Evolutionary conservation across 37 sponge, comb jelly and placozoan genomes (phyloP), one percentile per base, ranked within the genome.

Genomic region (Cladorhizidae sp.): DNA sequence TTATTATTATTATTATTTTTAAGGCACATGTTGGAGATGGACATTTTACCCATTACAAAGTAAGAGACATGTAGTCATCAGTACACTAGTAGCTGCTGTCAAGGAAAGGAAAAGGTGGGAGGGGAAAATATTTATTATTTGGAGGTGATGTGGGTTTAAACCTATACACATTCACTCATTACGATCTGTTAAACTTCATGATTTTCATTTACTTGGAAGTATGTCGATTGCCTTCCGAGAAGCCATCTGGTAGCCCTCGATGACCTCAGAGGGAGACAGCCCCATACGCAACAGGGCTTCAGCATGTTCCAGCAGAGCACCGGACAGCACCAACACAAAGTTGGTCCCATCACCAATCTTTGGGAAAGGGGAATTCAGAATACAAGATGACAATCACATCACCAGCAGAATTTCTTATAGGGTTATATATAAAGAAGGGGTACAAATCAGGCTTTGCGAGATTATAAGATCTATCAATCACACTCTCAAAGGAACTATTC

Each of bases 271-370:
- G 1, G 95, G 89, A 25, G 99, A 98, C n/a, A 98, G 85, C 0
- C 99, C 99, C 95, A 95, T 93, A 26, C 92, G 69, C 26, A 98
- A 72, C 67, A 98, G 83, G 3, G 87, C 96, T 42, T 93, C 96
- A 14, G 96, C 99, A 35, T 88, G 76, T 32, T 86, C 84, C 85
- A 98, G 70, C 72, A 98, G 75, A 1, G 94, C 92, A n/a, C 98
- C 99, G 62, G 89, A 85, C 65, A 98, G 76, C 71, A 98, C 75
- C 75, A 98, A 76, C 41, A 98, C 96, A 87, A 98, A 93, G 86
- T 98, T 98, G 28, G 99, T 95, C 1, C 99, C 99, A 82, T 98
- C 99, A 40, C 99, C 99, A 76, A 91, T 80, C 95, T 94, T 36
- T 1, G 28, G 51, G 28, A 58, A 23, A 71, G 36, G 38, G 57